Conservation (phyloP, 2,797 vertebrate species). For the Cyprinodon diabolis region DNA sequence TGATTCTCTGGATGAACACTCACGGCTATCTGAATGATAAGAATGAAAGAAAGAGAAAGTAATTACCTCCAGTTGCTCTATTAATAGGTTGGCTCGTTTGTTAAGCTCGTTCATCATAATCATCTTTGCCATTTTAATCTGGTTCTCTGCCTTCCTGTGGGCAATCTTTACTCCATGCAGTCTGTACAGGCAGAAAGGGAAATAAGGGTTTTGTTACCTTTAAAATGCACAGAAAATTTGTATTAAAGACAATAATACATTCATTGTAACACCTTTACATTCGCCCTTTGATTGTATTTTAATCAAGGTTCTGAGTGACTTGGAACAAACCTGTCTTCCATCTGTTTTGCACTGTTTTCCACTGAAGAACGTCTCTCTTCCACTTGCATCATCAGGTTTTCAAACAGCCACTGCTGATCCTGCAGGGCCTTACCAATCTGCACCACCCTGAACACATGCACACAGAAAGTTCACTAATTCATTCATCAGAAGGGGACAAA, state of each 20-base stretch:
- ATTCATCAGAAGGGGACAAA: slow-evolving; percentile 40
- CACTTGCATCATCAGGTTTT: slow-evolving; percentile 81
- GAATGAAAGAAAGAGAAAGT: slow-evolving; percentile 67
- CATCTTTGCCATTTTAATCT: slow-evolving; percentile 99
- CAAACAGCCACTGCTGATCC: slow-evolving; percentile 84
- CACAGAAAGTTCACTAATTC: slow-evolving; percentile 54
- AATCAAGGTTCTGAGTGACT: neutral
- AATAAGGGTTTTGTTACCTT: slow-evolving; percentile 50
- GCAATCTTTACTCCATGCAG: slow-evolving; percentile 94
- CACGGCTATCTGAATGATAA: slow-evolving; percentile 63
- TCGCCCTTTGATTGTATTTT: slow-evolving; percentile 25
- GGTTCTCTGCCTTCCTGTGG: slow-evolving; percentile 95
- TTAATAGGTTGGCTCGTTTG: slow-evolving; percentile 94
- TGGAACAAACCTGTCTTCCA: slow-evolving; percentile 80
- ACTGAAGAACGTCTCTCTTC: slow-evolving; percentile 82
- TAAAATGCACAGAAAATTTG: slow-evolving; percentile 27
- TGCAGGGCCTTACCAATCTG: slow-evolving; percentile 82
- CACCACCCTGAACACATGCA: slow-evolving; percentile 72
- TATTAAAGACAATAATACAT: slow-evolving; percentile 31
- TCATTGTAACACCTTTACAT: slow-evolving; percentile 26
- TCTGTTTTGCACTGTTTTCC: slow-evolving; percentile 83
- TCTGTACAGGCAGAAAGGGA: slow-evolving; percentile 74
- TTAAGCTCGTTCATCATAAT: slow-evolving; percentile 97
- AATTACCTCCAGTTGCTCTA: slow-evolving; percentile 97
- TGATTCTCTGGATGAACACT: slow-evolving; percentile 62